Evolutionary conservation across 2,797 vertebrate genomes (phyloP), one percentile per base, ranked within the genome.

Genomic region (Phylloscopus collybita): DNA sequence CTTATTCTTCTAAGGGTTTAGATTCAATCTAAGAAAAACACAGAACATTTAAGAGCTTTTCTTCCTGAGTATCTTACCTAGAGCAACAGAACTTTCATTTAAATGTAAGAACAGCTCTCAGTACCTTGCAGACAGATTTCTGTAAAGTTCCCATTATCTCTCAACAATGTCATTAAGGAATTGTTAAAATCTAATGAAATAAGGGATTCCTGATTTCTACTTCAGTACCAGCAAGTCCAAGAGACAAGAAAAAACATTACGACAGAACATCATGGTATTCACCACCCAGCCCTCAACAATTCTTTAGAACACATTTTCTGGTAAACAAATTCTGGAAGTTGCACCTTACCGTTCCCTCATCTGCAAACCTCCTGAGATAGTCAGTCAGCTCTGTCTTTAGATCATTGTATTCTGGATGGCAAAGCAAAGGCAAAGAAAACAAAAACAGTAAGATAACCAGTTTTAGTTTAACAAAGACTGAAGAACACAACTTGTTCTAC

Each of bases 271-370:
- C 47, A 19, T 1, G 49, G 14, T 22, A 57, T 50, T 64, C 13
- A 59, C 21, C n/a, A 81, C 29, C n/a, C 38, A 69, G 12, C 42
- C 59, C 36, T 25, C 59, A 73, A 26, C 4, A 30, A 36, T 29
- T 61, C 32, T 56, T 82, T 30, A 65, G 62, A 88, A 49, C 21
- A 59, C 15, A 3, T 34, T 56, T 86, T 69, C 80, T 81, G 42
- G 51, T 38, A 91, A 74, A 66, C 14, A 49, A 45, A n/a, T 74
- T 47, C 44, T 59, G 29, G 1, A 7, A 85, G 45, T 51, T 56
- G 16, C 9, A 30, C 53, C 97, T 97, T 98, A 99, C 99, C 98
- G 99, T 99, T 96, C 98, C 98, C 98, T 99, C 99, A 86, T 98
- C 98, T 82, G 97, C 98, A 97, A 98, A 99, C 91, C 98, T 98